A percentile compares a stretch with the other conserved stretches of the same genome.
phyloP scores from a whole-genome alignment of 2,113 vertebrate species.

The Xyliphius kryptos region DNA sequence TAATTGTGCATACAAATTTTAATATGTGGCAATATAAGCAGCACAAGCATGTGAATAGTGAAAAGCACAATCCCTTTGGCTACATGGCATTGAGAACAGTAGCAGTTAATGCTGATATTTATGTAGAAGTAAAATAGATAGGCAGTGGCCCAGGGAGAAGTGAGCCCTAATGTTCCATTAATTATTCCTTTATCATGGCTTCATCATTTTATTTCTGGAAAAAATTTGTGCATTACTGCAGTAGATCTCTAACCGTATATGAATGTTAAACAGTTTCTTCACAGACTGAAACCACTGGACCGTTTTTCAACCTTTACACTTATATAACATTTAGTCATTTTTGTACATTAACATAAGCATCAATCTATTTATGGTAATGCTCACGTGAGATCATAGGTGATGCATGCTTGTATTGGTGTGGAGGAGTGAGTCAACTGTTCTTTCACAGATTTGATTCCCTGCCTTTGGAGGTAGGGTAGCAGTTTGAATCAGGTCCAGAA shows the following conservation, averaged over 20 bases:
- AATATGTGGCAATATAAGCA: slow-evolving; percentile 60
- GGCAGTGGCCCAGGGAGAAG: slow-evolving; percentile 21
- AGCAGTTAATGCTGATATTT: slow-evolving; percentile 36
- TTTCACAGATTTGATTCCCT: slow-evolving; percentile 17
- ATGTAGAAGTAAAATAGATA: slow-evolving; percentile 34
- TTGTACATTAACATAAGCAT: no score
- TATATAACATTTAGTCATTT: no score
- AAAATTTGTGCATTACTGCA: background rate
- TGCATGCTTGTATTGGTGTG: slow-evolving; percentile 3
- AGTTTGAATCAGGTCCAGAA: slow-evolving; percentile 41
- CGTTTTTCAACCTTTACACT: no score
- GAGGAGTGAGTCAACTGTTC: slow-evolving; percentile 17
- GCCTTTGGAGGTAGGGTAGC: slow-evolving; percentile 23
- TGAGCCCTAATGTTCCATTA: slow-evolving; percentile 27
- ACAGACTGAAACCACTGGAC: no score
- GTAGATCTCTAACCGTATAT: no score
- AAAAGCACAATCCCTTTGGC: slow-evolving; percentile 38
- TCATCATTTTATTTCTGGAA: slow-evolving; percentile 6
- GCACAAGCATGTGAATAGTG: slow-evolving; percentile 41
- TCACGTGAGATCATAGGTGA: slow-evolving; percentile 13
- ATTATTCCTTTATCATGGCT: slow-evolving; percentile 15
- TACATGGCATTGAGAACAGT: slow-evolving; percentile 32
- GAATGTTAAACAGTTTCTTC: no score
- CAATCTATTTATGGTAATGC: no score
- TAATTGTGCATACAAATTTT: slow-evolving; percentile 65